Percentiles rank a stretch among this genome's conserved stretches.
Conservation (phyloP, 2,888 invertebrate genomes). For the Apoderus coryli region DNA sequence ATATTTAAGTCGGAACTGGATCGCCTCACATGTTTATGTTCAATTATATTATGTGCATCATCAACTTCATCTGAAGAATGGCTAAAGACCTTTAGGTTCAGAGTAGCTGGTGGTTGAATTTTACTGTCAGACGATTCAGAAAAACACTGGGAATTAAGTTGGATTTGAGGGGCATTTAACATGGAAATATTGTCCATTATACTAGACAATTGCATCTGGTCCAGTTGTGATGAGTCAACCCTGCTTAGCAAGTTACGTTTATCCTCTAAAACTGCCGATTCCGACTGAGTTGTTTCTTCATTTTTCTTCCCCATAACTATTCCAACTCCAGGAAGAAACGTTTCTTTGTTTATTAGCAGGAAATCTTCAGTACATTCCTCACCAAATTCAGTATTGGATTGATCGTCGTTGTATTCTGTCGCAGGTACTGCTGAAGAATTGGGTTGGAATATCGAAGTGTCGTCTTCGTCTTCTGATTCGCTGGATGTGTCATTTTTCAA, state of each 20-base stretch:
- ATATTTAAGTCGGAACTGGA: conserved; percentile 52
- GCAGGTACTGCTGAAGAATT: conserved; percentile 17
- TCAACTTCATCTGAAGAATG: conserved; percentile 56
- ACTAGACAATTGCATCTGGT: conserved; percentile 30
- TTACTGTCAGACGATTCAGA: conserved; percentile 13
- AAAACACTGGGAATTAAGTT: conserved; percentile 31
- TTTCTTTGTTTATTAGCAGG: conserved; percentile 25
- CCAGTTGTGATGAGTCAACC: conserved; percentile 28
- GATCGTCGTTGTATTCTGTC: conserved; percentile 14
- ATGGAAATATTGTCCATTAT: conserved; percentile 31
- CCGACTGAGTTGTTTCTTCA: conserved; percentile 13
- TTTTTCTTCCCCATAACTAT: conserved; percentile 39
- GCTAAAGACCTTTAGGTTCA: conserved; percentile 49
- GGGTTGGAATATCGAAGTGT: conserved; percentile 39
- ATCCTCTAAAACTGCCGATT: conserved; percentile 27
- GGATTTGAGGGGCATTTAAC: conserved; percentile 28
- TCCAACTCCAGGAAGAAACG: conserved; percentile 46
- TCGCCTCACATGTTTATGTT: conserved; percentile 27
- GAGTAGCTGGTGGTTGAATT: conserved; percentile 37
- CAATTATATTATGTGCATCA: conserved; percentile 22
- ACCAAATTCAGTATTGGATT: conserved; percentile 17
- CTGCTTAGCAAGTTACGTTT: conserved; percentile 33
- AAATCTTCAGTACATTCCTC: conserved; percentile 26
- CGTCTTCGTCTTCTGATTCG: conserved; percentile 49
- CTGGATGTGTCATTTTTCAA: conserved; percentile 34